Evolutionary conservation across 2,113 vertebrate genomes (phyloP).

Genomic region (Triplophysa tibetana): DNA sequence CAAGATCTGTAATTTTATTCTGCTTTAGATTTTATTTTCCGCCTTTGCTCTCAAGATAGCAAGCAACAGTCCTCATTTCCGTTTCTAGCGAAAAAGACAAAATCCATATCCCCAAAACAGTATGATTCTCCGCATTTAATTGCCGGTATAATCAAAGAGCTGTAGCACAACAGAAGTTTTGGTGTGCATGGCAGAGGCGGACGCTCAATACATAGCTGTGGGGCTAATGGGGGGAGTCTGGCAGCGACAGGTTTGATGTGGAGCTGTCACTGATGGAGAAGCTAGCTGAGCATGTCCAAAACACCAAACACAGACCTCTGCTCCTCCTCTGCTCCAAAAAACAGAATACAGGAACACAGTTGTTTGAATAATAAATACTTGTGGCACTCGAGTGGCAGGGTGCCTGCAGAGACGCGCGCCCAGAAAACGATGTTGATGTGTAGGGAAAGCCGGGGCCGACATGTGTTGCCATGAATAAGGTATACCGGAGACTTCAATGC

Average conservation of each 20-base stretch:
- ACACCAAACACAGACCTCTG: slow-evolving; percentile 73
- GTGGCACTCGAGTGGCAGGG: slow-evolving; percentile 69
- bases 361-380: slow-evolving; percentile 83
- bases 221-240: slow-evolving; percentile 56
- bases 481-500: slow-evolving; percentile 53
- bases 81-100: slow-evolving; percentile 23
- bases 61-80: slow-evolving; percentile 41
- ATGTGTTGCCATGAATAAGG: slow-evolving; percentile 55
- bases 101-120: slow-evolving; percentile 20
- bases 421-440: slow-evolving; percentile 82
- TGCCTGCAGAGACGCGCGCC: slow-evolving; percentile 63
- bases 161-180: slow-evolving; percentile 49
- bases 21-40: slow-evolving; percentile 15
- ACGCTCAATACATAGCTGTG: slow-evolving; percentile 60
- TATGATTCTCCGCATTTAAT: slow-evolving; percentile 48
- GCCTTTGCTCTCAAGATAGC: background rate
- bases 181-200: slow-evolving; percentile 36
- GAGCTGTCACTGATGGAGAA: slow-evolving; percentile 75
- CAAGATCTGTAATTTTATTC: slow-evolving; percentile 46
- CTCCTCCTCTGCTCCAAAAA: slow-evolving; percentile 60
- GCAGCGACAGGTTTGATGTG: slow-evolving; percentile 68
- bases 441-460: slow-evolving; percentile 43
- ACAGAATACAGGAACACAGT: slow-evolving; percentile 68
- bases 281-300: slow-evolving; percentile 70
- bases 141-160: slow-evolving; percentile 51